A percentile compares a stretch with the other conserved stretches of the same genome.
Evolutionary conservation across 1,140 invertebrate species (phyloP).

Genomic region (Aphis gossypii): DNA sequence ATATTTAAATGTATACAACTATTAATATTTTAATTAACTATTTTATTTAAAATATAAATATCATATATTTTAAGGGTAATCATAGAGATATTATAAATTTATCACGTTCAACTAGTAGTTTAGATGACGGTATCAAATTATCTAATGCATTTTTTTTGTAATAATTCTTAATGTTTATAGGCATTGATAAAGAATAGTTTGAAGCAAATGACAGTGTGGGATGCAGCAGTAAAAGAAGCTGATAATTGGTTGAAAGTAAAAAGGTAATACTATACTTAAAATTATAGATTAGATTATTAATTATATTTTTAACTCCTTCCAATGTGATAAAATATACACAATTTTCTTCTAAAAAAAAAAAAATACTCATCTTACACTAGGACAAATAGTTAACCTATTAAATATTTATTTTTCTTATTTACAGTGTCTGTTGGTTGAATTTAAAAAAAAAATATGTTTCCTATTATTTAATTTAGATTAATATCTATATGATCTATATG

Average conservation of each 20-base stretch:
- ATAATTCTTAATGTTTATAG: constrained; percentile 4
- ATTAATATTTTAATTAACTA: too few relatives aligned
- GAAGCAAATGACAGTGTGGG: not conserved
- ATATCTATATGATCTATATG: too few relatives aligned
- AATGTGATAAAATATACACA: not conserved
- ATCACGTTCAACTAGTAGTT: not conserved
- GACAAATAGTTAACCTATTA: too few relatives aligned
- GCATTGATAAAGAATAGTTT: not conserved
- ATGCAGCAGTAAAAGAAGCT: constrained; percentile 29
- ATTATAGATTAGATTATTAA: not conserved
- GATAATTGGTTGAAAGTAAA: not conserved
- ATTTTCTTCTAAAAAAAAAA: too few relatives aligned
- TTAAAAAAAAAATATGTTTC: too few relatives aligned
- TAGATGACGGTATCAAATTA: not conserved
- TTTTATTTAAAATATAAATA: too few relatives aligned
- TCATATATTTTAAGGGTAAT: too few relatives aligned
- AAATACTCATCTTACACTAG: too few relatives aligned
- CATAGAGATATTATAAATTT: not conserved
- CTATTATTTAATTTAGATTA: too few relatives aligned
- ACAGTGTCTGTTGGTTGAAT: too few relatives aligned
- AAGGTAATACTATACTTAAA: not conserved
- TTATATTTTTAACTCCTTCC: not conserved
- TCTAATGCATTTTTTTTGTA: not conserved
- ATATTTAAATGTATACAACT: too few relatives aligned
- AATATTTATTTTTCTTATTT: too few relatives aligned